A percentile compares a stretch with the other conserved stretches of the same genome.
Evolutionary conservation across 2,797 vertebrate species (phyloP).

Genomic region (Masticophis lateralis): DNA sequence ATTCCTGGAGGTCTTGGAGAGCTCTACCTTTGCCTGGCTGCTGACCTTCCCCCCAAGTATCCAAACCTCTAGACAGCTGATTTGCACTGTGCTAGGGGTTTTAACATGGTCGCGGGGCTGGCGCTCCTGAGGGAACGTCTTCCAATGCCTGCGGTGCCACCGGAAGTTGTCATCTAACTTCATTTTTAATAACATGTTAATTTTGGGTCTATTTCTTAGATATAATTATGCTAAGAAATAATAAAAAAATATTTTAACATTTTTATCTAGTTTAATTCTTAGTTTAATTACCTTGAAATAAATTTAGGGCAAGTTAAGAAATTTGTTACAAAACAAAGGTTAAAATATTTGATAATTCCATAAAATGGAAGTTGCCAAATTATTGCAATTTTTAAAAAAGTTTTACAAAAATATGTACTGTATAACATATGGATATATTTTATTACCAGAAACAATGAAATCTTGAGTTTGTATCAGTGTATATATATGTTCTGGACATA

Average conservation of each 20-base stretch:
- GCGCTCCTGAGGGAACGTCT: too few relatives aligned
- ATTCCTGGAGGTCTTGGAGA: too few relatives aligned
- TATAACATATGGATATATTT: neutral
- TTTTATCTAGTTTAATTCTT: neutral
- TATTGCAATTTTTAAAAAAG: neutral
- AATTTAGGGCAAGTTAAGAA: neutral
- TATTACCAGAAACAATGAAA: neutral
- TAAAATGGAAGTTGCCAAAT: neutral
- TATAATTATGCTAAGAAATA: slow-evolving; percentile 3
- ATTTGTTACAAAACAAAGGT: neutral
- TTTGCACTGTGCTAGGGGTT: too few relatives aligned
- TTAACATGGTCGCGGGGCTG: too few relatives aligned
- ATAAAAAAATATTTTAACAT: neutral
- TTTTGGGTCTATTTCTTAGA: neutral
- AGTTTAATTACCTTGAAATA: neutral
- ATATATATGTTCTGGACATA: neutral
- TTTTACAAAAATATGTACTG: neutral
- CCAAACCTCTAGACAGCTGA: too few relatives aligned
- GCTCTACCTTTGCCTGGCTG: too few relatives aligned
- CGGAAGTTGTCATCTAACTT: neutral
- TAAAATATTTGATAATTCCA: neutral
- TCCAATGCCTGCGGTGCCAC: too few relatives aligned
- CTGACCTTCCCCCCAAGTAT: too few relatives aligned
- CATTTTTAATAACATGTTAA: slow-evolving; percentile 15
- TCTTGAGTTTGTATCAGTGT: neutral